Evolutionary conservation across 2,797 vertebrate species (phyloP), one percentile per base, ranked within the genome.

Genomic region (Moxostoma hubbsi): DNA sequence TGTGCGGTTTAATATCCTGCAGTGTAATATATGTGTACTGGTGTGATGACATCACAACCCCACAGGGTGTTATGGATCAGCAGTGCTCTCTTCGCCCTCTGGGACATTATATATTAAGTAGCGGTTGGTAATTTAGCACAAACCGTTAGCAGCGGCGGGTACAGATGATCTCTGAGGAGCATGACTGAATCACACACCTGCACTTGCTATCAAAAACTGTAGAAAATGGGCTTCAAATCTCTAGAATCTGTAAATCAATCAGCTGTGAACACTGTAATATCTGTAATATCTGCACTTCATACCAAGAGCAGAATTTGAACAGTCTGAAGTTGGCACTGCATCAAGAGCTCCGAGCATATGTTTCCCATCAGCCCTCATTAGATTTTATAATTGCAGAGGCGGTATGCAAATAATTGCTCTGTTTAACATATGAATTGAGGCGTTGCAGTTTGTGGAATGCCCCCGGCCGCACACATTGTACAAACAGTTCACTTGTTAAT

Each of bases 401-500:
- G 82, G 75, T 89, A 92, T 93, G 91, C 90, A 91, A 93, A 94
- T 93, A 89, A 92, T 88, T 87, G 82, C 75, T 65, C 83, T 89
- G 80, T 85, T 93, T 93, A 90, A 87, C 92, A 92, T 93, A 89
- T 92, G 89, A 94, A 92, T 90, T 71, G 88, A 73, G 85, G 85
- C 86, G 85, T 85, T 86, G 87, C 86, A 88, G 88, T 89, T 89
- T 75, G 55, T 45, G 74, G 61, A 82, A 87, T 81, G 88, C 24
- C 24, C 24, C 24, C 24, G 2, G 24, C 24, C 24, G 24, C 24
- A 24, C 2, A 3, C 80, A 68, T 8, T 15, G 53, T 63, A 74
- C 89, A 90, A 87, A 83, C 64, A 24, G 12, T 16, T 36, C 75
- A 51, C 82, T 85, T 73, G 65, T 90, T 79, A 85, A 87, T 69